phyloP scores from a whole-genome alignment of 2,113 vertebrate species.

The Dromiciops gliroides region DNA sequence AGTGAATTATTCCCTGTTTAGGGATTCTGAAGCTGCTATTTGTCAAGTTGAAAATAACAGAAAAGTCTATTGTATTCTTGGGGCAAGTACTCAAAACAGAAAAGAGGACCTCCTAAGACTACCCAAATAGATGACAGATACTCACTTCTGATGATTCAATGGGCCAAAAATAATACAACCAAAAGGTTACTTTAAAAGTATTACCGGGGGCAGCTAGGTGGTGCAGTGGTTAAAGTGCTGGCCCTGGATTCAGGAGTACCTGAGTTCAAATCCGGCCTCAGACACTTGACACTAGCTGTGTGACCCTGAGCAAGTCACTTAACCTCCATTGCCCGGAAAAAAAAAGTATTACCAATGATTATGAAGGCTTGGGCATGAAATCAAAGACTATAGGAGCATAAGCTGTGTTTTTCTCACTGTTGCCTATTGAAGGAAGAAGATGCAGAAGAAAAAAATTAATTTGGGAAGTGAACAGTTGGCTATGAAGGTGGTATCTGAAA shows the following conservation, averaged over 20 bases:
- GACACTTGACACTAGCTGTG: too few relatives aligned
- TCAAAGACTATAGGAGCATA: background rate
- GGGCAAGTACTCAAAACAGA: background rate
- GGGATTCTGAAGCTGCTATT: background rate
- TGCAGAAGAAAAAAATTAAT: background rate
- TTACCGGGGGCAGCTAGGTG: too few relatives aligned
- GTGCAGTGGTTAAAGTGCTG: too few relatives aligned
- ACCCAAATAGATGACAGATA: background rate
- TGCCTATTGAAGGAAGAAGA: background rate
- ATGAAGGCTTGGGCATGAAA: background rate
- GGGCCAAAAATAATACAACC: background rate
- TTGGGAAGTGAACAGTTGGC: background rate
- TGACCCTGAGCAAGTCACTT: too few relatives aligned
- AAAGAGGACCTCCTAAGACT: background rate
- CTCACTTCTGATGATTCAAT: background rate
- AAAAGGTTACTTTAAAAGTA: too few relatives aligned
- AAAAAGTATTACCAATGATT: background rate
- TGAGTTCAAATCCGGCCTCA: too few relatives aligned
- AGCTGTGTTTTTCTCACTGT: background rate
- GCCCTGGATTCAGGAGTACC: too few relatives aligned
- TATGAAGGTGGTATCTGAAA: background rate
- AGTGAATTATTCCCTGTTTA: background rate
- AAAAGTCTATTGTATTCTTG: background rate
- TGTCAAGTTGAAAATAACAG: background rate
- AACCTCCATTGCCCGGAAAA: too few relatives aligned